Base-by-base conservation (phyloP, 2,888 invertebrate species). In the Drepana falcataria region DNA sequence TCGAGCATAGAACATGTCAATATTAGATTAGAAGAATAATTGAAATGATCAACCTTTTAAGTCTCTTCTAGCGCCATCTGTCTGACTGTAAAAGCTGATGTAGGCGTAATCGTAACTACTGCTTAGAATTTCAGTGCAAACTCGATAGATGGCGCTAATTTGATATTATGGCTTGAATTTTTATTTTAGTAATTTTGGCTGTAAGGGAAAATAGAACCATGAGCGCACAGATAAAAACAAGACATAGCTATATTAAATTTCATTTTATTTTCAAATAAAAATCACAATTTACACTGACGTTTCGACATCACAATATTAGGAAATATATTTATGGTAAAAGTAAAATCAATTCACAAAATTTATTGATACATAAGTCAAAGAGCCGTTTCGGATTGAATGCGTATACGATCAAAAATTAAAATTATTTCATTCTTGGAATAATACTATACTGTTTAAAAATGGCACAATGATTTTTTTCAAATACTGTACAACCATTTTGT, bases 211-310 rank as follows among this genome's bases (percentile, higher is more conserved):
- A n/a, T n/a, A n/a, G n/a, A n/a, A n/a, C n/a, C 37, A 37, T 37
- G 2, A 37, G 2, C 3, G 37, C 4, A 37, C 4, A 4, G 3
- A 3, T 37, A 37, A 4, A 48, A 52, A 9, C 0, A 34, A 48
- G 33, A 37, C n/a, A 48, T 3, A 1, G 2, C 3, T 0, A 9
- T 35, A 34, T 35, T 56, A 51, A 51, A 55, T 62, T 65, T 71
- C 55, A 57, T 66, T 81, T 81, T 81, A 77, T 82, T 77, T 77
- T 68, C 55, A 70, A 81, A 79, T 77, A 74, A 75, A 73, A 76
- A 75, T 73, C 72, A 79, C 64, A 69, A 59, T 65, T 74, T 64
- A 67, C 57, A 61, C 61, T 70, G 68, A 69, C 68, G 65, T 66
- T 65, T 67, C 72, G 73, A 77, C 81, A 78, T 78, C 75, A 78